Evolutionary conservation across 2,888 invertebrate species (phyloP).

Genomic region (Meteorus cinctellus): DNA sequence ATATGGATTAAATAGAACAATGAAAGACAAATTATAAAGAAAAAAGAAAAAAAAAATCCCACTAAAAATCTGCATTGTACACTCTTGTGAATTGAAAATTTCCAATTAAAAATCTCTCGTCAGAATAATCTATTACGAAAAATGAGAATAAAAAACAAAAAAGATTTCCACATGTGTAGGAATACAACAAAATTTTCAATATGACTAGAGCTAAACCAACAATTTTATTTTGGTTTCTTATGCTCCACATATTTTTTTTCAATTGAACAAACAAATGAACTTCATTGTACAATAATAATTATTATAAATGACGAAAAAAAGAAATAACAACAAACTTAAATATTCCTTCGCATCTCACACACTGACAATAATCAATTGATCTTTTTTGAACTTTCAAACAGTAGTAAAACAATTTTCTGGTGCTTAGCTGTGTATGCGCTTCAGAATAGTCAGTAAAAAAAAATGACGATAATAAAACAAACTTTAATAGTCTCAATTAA

Average conservation of each 20-base stretch:
- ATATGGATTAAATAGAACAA: not conserved
- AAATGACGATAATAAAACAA: not conserved
- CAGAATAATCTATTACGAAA: conserved; percentile 18
- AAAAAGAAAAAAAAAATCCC: conserved; percentile 40
- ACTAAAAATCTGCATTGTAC: conserved; percentile 70
- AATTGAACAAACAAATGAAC: too few species aligned
- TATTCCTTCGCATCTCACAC: not conserved
- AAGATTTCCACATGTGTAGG: conserved; percentile 21
- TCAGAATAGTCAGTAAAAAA: not conserved
- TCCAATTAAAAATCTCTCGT: conserved; percentile 46
- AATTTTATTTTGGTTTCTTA: too few species aligned
- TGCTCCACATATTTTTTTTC: too few species aligned
- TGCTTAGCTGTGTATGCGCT: not conserved
- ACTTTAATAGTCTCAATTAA: not conserved
- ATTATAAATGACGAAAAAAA: not conserved
- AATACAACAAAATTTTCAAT: not conserved
- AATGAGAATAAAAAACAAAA: conserved; percentile 15
- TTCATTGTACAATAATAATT: not conserved
- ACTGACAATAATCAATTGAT: not conserved
- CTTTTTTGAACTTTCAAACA: not conserved
- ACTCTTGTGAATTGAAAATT: conserved; percentile 72
- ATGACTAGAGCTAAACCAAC: too few species aligned
- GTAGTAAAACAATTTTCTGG: not conserved
- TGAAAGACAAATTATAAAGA: conserved; percentile 22
- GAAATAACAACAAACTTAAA: not conserved